phyloP scores from a whole-genome alignment of 1,140 invertebrate species.

The Platyscapa corneri region DNA sequence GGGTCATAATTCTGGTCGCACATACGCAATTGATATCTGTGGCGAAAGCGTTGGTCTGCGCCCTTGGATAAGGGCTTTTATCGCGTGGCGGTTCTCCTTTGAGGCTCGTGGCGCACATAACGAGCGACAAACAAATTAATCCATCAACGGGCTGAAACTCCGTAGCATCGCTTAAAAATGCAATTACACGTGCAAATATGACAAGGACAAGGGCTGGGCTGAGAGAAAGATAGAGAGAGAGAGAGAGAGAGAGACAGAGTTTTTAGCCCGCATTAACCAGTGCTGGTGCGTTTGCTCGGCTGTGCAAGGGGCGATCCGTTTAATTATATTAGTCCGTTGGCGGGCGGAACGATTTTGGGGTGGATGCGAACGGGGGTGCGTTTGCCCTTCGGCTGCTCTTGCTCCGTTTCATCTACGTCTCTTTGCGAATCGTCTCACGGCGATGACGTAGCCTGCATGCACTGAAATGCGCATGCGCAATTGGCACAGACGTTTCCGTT shows the following conservation, averaged over 20 bases:
- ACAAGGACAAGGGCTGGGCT: slow-evolving; percentile 8
- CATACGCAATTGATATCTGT: too few relatives aligned
- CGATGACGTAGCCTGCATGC: background rate
- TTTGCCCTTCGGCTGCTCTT: slow-evolving; percentile 48
- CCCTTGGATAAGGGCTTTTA: background rate
- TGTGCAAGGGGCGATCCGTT: slow-evolving; percentile 47
- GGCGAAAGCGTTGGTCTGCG: background rate
- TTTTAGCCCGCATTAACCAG: slow-evolving; percentile 13
- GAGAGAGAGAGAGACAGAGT: background rate
- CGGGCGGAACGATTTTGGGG: background rate
- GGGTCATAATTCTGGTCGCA: too few relatives aligned
- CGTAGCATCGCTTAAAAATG: slow-evolving; percentile 47
- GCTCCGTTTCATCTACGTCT: slow-evolving; percentile 39
- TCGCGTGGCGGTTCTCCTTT: background rate
- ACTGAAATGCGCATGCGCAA: background rate
- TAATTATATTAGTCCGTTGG: slow-evolving; percentile 57
- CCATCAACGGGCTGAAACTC: background rate
- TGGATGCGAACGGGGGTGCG: slow-evolving; percentile 24
- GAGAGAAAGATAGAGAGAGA: background rate
- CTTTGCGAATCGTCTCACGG: too few relatives aligned
- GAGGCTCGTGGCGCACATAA: slow-evolving; percentile 21
- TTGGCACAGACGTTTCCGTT: background rate
- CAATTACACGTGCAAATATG: slow-evolving; percentile 52
- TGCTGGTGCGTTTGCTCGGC: background rate
- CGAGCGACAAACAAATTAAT: slow-evolving; percentile 48